Evolutionary conservation across 2,797 vertebrate species (phyloP).

Genomic region (Acestrorhynchus altus): DNA sequence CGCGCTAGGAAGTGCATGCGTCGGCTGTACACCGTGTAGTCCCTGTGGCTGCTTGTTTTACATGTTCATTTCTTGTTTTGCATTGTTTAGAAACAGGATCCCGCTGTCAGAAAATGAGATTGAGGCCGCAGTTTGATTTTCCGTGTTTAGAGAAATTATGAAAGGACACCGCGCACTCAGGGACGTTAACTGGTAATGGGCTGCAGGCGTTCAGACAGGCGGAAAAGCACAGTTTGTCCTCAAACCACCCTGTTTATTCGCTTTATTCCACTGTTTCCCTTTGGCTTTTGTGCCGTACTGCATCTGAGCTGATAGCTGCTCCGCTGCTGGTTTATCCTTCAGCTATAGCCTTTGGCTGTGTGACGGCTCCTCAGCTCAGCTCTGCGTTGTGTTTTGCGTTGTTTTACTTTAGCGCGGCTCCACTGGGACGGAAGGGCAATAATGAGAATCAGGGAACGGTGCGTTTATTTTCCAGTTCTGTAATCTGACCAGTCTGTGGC

Average conservation of each 20-base stretch:
- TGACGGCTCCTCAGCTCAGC: neutral
- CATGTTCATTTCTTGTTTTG: neutral
- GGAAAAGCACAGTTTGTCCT: neutral
- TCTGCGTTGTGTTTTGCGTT: neutral
- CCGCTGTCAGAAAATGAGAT: neutral
- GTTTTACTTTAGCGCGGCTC: neutral
- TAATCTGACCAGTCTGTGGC: slow-evolving; percentile 5
- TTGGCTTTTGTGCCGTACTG: neutral
- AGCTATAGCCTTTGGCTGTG: neutral
- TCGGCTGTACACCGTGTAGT: neutral
- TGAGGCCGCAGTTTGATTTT: neutral
- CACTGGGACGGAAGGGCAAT: neutral
- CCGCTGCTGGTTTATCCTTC: neutral
- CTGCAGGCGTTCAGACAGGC: neutral
- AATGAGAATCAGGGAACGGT: neutral
- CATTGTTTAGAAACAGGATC: neutral
- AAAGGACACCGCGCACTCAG: neutral
- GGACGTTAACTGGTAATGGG: neutral
- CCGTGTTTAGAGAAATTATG: neutral
- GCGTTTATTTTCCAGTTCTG: neutral
- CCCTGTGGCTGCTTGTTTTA: neutral
- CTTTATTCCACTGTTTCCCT: neutral
- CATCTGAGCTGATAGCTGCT: neutral
- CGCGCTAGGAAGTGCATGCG: neutral
- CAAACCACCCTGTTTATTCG: neutral